A percentile compares a stretch with the other conserved stretches of the same genome.
Conservation (phyloP, 2,113 vertebrate genomes). For the Tupaia chinensis region DNA sequence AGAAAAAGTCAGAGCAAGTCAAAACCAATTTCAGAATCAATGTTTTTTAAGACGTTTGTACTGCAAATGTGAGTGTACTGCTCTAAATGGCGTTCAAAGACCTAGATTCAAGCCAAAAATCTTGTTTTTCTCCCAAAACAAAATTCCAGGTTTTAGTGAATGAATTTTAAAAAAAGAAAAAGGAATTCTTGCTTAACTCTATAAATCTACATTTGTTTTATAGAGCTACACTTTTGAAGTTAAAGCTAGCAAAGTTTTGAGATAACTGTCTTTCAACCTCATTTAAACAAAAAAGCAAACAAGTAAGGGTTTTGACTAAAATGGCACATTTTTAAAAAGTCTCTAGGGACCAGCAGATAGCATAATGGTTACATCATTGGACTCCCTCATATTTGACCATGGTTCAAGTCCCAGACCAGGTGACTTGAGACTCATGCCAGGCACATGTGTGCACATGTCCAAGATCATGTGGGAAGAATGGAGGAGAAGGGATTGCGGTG, state of each 20-base stretch:
- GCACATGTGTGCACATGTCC: too few species aligned
- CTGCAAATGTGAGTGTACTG: neutral
- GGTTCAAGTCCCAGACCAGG: too few species aligned
- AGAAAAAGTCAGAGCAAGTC: constrained; percentile 37
- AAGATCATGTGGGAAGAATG: too few species aligned
- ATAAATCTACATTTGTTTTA: constrained; percentile 8
- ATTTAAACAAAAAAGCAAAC: constrained; percentile 43
- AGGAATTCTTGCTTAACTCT: neutral
- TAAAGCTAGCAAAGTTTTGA: neutral
- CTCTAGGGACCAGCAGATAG: too few species aligned
- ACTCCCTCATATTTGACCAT: too few species aligned
- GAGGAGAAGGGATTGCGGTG: too few species aligned
- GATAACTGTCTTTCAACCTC: neutral
- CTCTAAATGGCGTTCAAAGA: constrained; percentile 45
- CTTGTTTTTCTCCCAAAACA: constrained; percentile 43
- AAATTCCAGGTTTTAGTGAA: constrained; percentile 64
- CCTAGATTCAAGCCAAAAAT: constrained; percentile 31
- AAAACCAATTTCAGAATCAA: constrained; percentile 11
- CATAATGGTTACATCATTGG: too few species aligned
- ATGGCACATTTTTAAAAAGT: neutral
- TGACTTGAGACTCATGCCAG: too few species aligned
- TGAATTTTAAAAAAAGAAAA: neutral
- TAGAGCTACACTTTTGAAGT: constrained; percentile 31
- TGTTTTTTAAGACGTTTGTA: neutral
- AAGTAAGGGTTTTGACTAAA: neutral